These are phyloP conservation scores for Lophius americanus DNA, from an alignment of 2,797 vertebrate species.

Conservation along the genomic window DNA sequence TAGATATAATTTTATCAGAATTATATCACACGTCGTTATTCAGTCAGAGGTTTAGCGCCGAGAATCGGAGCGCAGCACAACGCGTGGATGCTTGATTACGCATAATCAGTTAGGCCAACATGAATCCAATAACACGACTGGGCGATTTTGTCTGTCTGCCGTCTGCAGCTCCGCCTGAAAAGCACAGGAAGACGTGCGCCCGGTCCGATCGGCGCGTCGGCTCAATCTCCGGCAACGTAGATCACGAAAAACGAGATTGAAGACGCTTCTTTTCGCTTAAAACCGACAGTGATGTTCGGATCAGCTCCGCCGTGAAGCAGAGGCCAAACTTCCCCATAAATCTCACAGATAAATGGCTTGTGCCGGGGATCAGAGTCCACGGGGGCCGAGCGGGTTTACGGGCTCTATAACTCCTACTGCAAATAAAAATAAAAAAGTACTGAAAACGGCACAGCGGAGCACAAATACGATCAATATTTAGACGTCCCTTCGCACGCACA, in stretches of 20 bases:
- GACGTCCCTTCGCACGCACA: too few relatives aligned
- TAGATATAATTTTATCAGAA: constrained; percentile 29
- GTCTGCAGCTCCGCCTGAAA: constrained; percentile 7
- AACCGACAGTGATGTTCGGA: neutral
- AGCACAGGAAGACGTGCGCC: constrained; percentile 3
- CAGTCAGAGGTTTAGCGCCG: constrained; percentile 22
- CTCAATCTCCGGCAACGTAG: constrained; percentile 2
- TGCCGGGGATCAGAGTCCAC: constrained; percentile 8
- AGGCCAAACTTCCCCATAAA: neutral
- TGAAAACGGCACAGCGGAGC: neutral
- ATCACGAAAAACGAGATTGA: constrained; percentile 1
- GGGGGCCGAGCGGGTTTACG: neutral
- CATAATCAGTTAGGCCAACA: constrained; percentile 43
- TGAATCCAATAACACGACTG: constrained; percentile 28
- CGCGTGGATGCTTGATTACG: constrained; percentile 44
- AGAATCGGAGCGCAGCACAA: constrained; percentile 50
- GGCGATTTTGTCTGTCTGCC: constrained; percentile 13
- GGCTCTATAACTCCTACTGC: neutral
- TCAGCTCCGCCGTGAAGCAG: neutral
- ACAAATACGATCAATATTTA: neutral
- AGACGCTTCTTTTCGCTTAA: neutral
- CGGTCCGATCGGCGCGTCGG: constrained; percentile 8
- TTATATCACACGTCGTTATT: constrained; percentile 9
- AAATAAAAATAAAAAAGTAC: neutral
- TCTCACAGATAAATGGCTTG: neutral